Evolutionary conservation across 2,888 invertebrate species (phyloP), one percentile per base, ranked within the genome.

Genomic region (Leptinotarsa juncta): DNA sequence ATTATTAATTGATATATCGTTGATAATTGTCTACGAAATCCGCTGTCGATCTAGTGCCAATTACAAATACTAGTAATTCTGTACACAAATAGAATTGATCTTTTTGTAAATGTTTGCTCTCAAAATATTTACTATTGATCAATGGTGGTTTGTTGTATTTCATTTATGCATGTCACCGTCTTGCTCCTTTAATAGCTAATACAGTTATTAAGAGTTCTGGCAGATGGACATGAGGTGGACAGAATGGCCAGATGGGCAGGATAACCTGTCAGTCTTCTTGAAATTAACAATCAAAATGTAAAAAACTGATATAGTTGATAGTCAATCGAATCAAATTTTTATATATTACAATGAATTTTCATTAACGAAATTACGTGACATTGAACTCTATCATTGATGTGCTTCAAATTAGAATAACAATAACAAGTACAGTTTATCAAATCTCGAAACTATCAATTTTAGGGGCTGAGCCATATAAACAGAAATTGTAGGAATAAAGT

Each of bases 61-160:
- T 78, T 77, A 76, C 74, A 77, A 79, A 80, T 77, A 80, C 76
- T 78, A 70, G 62, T 78, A 79, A 81, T 80, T 72, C 76, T 74
- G 77, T 78, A 80, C 78, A 78, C 77, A 81, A 80, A 80, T 81
- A 80, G 70, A 78, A 76, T 78, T 73, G 76, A 80, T 78, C 73
- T 80, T 78, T 81, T 79, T 77, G 73, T 78, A 72, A 77, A 78
- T 81, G 77, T 81, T 82, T 81, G 78, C 78, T 75, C 67, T 78
- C 74, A 79, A 78, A 81, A 81, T 82, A 81, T 82, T 82, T 79
- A 79, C 79, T 77, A 70, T 76, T 71, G 66, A 70, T 73, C 65
- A 79, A 71, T 76, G 68, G 75, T 78, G 76, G 69, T 75, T 73
- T 75, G 65, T 75, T 74, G 71, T 75, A 69, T 51, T 75, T 72